Percentiles rank a stretch among this genome's conserved stretches.
phyloP scores from a whole-genome alignment of 2,888 invertebrate genomes.

The Lochmaea crataegi region DNA sequence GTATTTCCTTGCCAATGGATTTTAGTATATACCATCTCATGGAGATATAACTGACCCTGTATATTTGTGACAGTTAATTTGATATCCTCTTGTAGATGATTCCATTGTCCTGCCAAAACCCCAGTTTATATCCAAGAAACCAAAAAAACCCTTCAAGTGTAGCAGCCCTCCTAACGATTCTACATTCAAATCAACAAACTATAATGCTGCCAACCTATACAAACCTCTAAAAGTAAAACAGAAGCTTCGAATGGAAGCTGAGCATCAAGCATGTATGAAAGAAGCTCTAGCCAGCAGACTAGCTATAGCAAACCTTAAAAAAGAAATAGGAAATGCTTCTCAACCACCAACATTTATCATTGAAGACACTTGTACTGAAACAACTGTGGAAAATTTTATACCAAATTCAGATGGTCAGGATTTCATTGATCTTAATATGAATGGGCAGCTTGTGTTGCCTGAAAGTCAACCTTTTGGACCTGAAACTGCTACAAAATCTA shows the following conservation, averaged over 20 bases:
- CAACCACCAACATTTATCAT: slow-evolving; percentile 62
- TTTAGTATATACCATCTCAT: no score
- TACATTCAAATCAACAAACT: slow-evolving; percentile 48
- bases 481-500: slow-evolving; percentile 34
- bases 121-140: slow-evolving; percentile 62
- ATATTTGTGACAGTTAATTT: not conserved
- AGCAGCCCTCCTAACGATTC: slow-evolving; percentile 45
- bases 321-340: slow-evolving; percentile 62
- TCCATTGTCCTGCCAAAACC: slow-evolving; percentile 59
- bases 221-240: slow-evolving; percentile 57
- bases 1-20: no score
- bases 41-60: no score
- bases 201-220: slow-evolving; percentile 49
- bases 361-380: slow-evolving; percentile 62
- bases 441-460: slow-evolving; percentile 27
- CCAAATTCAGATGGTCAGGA: slow-evolving; percentile 54
- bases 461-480: slow-evolving; percentile 3
- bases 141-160: slow-evolving; percentile 57
- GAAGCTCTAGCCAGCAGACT: slow-evolving; percentile 65
- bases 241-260: slow-evolving; percentile 59
- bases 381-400: slow-evolving; percentile 63
- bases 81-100: slow-evolving; percentile 48
- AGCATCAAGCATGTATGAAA: slow-evolving; percentile 62
- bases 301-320: slow-evolving; percentile 64
- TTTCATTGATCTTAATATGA: slow-evolving; percentile 37